These are phyloP conservation scores for Bhutanitis thaidina DNA, from an alignment of 2,888 invertebrate species.

Conservation along the genomic window DNA sequence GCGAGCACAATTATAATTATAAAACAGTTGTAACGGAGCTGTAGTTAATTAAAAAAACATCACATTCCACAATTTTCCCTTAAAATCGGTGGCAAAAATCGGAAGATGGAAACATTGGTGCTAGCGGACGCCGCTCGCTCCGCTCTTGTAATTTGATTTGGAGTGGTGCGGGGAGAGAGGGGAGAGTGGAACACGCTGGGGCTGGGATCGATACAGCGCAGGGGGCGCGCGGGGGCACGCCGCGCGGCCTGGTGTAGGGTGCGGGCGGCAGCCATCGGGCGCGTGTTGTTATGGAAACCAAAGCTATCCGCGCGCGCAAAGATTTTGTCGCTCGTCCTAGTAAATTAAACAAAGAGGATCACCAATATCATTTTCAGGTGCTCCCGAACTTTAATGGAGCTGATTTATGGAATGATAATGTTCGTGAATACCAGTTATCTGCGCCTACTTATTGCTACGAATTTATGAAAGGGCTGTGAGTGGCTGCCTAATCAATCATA, in stretches of 20 bases:
- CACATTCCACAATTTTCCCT: conserved; percentile 9
- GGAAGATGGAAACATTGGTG: conserved; percentile 18
- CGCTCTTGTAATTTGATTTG: conserved; percentile 77
- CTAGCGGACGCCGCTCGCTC: conserved; percentile 26
- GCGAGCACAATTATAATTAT: background rate
- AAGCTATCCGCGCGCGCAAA: conserved; percentile 71
- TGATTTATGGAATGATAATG: conserved; percentile 21
- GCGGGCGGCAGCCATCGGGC: conserved; percentile 49
- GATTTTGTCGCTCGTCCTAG: conserved; percentile 72
- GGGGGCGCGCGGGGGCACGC: conserved; percentile 27
- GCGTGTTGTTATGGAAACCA: conserved; percentile 77
- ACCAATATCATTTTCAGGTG: conserved; percentile 58
- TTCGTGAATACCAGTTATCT: conserved; percentile 17
- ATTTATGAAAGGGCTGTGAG: conserved; percentile 14
- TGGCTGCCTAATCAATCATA: conserved; percentile 12
- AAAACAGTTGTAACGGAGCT: background rate
- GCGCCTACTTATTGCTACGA: conserved; percentile 12
- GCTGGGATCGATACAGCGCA: conserved; percentile 48
- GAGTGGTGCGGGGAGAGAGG: conserved; percentile 57
- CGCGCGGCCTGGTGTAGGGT: conserved; percentile 27
- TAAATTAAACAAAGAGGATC: conserved; percentile 75
- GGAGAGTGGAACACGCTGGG: conserved; percentile 33
- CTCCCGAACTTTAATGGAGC: conserved; percentile 19
- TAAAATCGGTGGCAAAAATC: conserved; percentile 19
- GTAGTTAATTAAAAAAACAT: background rate